Conservation (phyloP, 1,140 invertebrate genomes). For the Bilobella aurantiaca region DNA sequence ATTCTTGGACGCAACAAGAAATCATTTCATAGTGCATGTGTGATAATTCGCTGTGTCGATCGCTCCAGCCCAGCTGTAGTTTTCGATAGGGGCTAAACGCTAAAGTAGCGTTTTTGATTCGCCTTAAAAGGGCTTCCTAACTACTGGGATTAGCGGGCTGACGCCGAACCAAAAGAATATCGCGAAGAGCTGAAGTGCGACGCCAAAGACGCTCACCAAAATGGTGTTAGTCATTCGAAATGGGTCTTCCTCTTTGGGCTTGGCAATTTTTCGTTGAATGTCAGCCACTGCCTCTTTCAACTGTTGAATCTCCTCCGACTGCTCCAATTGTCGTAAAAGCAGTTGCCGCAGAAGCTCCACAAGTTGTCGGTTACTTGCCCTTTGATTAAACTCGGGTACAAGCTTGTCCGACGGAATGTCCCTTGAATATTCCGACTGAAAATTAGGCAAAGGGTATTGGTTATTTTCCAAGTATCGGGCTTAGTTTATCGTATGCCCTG, state of each 20-base stretch:
- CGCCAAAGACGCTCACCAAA: constrained; percentile 29
- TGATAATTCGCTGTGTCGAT: too few species aligned
- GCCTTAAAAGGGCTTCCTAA: not conserved
- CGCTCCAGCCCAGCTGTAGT: not conserved
- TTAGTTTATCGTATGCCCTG: constrained; percentile 27
- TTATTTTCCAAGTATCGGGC: not conserved
- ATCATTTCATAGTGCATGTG: too few species aligned
- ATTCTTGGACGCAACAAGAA: too few species aligned
- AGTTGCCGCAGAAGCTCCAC: constrained; percentile 33
- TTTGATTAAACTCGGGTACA: constrained; percentile 30
- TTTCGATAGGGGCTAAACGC: not conserved
- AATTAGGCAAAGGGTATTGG: not conserved
- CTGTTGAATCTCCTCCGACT: constrained; percentile 33
- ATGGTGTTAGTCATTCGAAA: constrained; percentile 33
- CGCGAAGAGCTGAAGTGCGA: constrained; percentile 31
- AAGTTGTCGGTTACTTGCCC: constrained; percentile 34
- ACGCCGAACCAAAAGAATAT: constrained; percentile 33
- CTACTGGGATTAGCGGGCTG: constrained; percentile 28
- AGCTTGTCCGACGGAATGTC: constrained; percentile 25
- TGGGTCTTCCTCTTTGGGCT: constrained; percentile 33
- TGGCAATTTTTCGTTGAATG: constrained; percentile 26
- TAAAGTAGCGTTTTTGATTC: not conserved
- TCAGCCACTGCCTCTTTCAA: constrained; percentile 25
- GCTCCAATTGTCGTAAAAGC: constrained; percentile 30
- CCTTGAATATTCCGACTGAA: not conserved